Evolutionary conservation across 2,888 invertebrate species (phyloP).

Genomic region (Cataglyphis albicans): DNA sequence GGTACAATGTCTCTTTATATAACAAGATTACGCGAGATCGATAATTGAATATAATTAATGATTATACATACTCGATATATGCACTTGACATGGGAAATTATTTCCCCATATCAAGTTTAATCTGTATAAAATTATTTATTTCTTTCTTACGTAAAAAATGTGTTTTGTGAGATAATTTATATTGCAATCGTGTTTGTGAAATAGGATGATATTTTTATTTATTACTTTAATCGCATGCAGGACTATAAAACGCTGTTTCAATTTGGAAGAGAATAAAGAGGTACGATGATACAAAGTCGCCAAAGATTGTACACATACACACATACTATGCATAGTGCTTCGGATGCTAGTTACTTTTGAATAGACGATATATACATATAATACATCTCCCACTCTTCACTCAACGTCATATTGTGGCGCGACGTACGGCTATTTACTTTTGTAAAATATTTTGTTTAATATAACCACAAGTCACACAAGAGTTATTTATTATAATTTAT

Average conservation of each 20-base stretch:
- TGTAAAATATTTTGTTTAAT: constrained; percentile 85
- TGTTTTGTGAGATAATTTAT: constrained; percentile 26
- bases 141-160: constrained; percentile 10
- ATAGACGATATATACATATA: constrained; percentile 56
- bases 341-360: constrained; percentile 79
- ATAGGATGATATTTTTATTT: constrained; percentile 18
- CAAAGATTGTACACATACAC: constrained; percentile 69
- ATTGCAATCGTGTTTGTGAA: constrained; percentile 17
- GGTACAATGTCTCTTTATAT: constrained; percentile 5
- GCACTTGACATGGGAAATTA: constrained; percentile 12
- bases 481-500: constrained; percentile 85
- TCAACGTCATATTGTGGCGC: constrained; percentile 69
- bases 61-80: constrained; percentile 1
- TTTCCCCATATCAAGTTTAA: constrained; percentile 39
- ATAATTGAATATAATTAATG: constrained; percentile 22
- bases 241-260: constrained; percentile 11
- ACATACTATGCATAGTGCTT: constrained; percentile 58
- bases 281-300: constrained; percentile 66
- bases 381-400: constrained; percentile 73
- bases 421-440: constrained; percentile 81
- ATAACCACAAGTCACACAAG: constrained; percentile 78
- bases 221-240: constrained; percentile 16
- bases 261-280: constrained; percentile 54
- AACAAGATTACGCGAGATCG: constrained; percentile 17
- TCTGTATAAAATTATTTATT: constrained; percentile 20